These are phyloP conservation scores for Castor canadensis DNA, from an alignment of 2,113 vertebrate genomes.

Conservation along the genomic window DNA sequence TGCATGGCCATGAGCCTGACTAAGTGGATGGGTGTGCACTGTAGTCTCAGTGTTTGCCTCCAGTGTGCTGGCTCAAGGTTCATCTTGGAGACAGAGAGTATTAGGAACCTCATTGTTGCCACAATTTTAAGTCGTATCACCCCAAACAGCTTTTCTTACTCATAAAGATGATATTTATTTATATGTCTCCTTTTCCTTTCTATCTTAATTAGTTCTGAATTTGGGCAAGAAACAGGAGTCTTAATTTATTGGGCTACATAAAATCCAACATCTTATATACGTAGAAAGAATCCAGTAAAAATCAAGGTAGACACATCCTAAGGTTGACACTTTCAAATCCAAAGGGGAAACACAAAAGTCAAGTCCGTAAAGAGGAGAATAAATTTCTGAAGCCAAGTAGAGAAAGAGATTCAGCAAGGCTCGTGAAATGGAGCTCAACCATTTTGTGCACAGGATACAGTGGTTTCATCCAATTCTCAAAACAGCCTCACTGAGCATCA, in stretches of 20 bases:
- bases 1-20: too few species aligned
- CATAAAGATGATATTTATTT: neutral
- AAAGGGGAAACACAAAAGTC: neutral
- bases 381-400: neutral
- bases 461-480: neutral
- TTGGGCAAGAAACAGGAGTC: neutral
- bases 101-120: neutral
- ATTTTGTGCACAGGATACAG: neutral
- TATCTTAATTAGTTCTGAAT: neutral
- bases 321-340: neutral
- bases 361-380: neutral
- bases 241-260: neutral
- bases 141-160: neutral
- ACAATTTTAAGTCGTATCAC: neutral
- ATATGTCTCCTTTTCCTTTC: neutral
- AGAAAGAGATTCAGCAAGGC: neutral
- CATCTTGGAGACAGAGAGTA: neutral
- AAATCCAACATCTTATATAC: neutral
- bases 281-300: neutral
- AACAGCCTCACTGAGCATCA: neutral
- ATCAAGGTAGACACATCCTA: neutral
- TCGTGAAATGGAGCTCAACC: neutral
- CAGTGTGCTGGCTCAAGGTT: neutral
- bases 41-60: neutral
- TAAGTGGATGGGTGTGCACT: neutral